A percentile compares a stretch with the other conserved stretches of the same genome.
phyloP scores from a whole-genome alignment of 1,140 invertebrate genomes.

The Wasmannia auropunctata region DNA sequence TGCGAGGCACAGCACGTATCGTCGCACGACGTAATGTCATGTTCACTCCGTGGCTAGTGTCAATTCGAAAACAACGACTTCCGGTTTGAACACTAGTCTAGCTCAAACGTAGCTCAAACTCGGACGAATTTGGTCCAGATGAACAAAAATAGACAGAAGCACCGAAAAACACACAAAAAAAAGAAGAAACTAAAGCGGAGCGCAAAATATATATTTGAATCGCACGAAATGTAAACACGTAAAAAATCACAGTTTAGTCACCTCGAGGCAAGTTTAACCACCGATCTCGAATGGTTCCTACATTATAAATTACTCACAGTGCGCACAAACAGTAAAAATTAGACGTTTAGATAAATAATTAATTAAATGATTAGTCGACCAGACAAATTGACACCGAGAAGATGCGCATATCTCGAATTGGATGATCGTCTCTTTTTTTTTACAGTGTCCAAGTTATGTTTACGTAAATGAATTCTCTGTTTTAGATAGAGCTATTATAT shows the following conservation, averaged over 20 bases:
- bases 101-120: constrained; percentile 57
- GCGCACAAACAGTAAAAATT: constrained; percentile 68
- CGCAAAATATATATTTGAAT: constrained; percentile 30
- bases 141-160: constrained; percentile 9
- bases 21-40: not conserved
- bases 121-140: not conserved
- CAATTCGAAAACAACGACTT: constrained; percentile 55
- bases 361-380: constrained; percentile 44
- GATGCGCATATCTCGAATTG: not conserved
- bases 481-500: not conserved
- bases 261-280: constrained; percentile 33
- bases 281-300: constrained; percentile 68
- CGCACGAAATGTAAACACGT: constrained; percentile 52
- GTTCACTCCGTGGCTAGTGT: constrained; percentile 44
- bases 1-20: not conserved
- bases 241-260: constrained; percentile 49
- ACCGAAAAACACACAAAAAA: no score
- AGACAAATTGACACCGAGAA: constrained; percentile 31
- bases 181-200: not conserved
- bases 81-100: constrained; percentile 47
- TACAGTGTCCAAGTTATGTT: not conserved
- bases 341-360: constrained; percentile 53
- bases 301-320: constrained; percentile 62
- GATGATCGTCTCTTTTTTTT: not conserved
- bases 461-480: not conserved